These are phyloP conservation scores for Lerema accius DNA, from an alignment of 1,140 invertebrate species.

Conservation along the genomic window DNA sequence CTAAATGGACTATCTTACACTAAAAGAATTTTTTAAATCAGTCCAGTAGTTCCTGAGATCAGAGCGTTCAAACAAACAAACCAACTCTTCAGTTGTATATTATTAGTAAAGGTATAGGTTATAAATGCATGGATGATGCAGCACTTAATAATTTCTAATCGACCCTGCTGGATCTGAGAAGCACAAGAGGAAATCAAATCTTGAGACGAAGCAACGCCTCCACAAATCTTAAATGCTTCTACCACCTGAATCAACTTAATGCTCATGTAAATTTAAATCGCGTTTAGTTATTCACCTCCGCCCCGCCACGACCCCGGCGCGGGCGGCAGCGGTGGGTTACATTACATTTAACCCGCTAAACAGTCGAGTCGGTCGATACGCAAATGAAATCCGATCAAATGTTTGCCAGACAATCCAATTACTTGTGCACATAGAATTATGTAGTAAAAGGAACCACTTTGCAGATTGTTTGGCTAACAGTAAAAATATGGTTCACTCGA, in stretches of 20 bases:
- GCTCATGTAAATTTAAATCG: neutral
- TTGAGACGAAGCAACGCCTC: neutral
- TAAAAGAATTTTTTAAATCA: no score
- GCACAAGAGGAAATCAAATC: neutral
- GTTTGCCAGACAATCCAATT: slow-evolving; percentile 53
- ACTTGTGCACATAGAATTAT: slow-evolving; percentile 43
- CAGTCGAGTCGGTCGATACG: slow-evolving; percentile 16
- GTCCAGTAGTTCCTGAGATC: no score
- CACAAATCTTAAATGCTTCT: neutral
- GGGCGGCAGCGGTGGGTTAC: slow-evolving; percentile 3
- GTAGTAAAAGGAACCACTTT: slow-evolving; percentile 42
- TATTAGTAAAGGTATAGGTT: no score
- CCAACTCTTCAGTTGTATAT: no score
- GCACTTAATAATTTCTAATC: no score
- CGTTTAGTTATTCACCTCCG: neutral
- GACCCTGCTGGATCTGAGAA: no score
- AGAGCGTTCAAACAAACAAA: no score
- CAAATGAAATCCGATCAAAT: slow-evolving; percentile 43
- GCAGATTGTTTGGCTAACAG: slow-evolving; percentile 39
- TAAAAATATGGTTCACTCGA: neutral
- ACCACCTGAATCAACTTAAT: neutral
- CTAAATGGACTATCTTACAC: no score
- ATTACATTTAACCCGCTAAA: slow-evolving; percentile 30
- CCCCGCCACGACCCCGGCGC: neutral
- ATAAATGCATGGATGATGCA: no score